Percentiles rank a stretch among this genome's conserved stretches.
phyloP scores from a whole-genome alignment of 1,140 invertebrate genomes.

The Camponotus vicinus region DNA sequence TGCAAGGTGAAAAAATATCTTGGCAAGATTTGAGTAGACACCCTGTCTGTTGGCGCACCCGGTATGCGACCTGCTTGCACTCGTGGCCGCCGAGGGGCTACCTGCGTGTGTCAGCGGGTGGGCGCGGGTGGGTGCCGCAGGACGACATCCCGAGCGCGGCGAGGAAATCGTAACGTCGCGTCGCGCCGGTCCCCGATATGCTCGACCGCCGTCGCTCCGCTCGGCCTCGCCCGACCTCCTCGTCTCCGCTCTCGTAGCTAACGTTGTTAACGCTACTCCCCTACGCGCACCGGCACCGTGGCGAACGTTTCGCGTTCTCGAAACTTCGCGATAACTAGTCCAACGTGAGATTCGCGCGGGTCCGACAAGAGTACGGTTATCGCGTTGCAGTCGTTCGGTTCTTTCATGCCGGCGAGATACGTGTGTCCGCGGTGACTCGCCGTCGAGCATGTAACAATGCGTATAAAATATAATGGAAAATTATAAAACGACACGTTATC shows the following conservation, averaged over 20 bases:
- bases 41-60: slow-evolving; percentile 23
- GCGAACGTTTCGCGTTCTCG: neutral
- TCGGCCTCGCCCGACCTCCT: neutral
- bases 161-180: slow-evolving; percentile 19
- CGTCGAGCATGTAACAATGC: neutral
- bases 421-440: neutral
- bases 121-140: slow-evolving; percentile 1
- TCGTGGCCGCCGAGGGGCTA: slow-evolving; percentile 17
- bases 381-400: slow-evolving; percentile 5
- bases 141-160: slow-evolving; percentile 35
- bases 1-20: no score
- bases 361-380: slow-evolving; percentile 45
- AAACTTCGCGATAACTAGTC: slow-evolving; percentile 38
- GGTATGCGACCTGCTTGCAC: slow-evolving; percentile 49
- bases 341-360: neutral
- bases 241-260: slow-evolving; percentile 19
- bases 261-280: slow-evolving; percentile 26
- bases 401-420: neutral
- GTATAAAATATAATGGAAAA: neutral
- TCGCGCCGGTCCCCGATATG: slow-evolving; percentile 41
- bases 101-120: neutral
- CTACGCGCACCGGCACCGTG: neutral
- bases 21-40: no score
- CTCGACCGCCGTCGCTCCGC: slow-evolving; percentile 23
- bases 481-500: neutral